Evolutionary conservation across 1,140 invertebrate species (phyloP), one percentile per base, ranked within the genome.

Genomic region (Rhagoletis zephyria): DNA sequence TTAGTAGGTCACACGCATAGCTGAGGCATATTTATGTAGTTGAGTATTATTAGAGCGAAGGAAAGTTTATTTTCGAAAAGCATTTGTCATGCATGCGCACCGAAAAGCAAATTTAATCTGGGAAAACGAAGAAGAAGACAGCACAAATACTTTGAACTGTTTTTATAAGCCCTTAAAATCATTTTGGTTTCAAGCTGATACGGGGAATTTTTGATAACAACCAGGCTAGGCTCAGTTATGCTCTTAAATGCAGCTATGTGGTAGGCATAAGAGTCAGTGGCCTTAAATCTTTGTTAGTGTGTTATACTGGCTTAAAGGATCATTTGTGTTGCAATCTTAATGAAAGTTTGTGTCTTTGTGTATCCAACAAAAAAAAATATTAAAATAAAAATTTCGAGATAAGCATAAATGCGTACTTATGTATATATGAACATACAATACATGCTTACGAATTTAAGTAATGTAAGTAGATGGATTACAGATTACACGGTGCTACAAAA

Each of bases 51-150:
- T 81, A 5, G 51, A 19, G 48, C 51, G 56, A n/a, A 81, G 30
- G 45, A 12, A 81, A 56, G 19, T 56, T 6, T 56, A 81, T 56
- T 56, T 81, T 81, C 4, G 48, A 9, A 56, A 81, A 16, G 6
- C 10, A 56, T 81, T 81, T 81, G 51, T 81, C 48, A 81, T 56
- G 51, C 48, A 81, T 56, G 56, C 51, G 48, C 42, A 74, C 70
- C 4, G 16, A 63, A 63, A 19, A 30, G 48, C 42, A 19, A 81
- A 81, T 19, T n/a, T 56, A 81, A 30, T n/a, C 48, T 30, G 19
- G 56, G 45, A 40, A 67, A 4, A 2, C 4, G 64, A 67, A 67
- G 64, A 19, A 30, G n/a, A 2, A 59, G 14, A 30, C 1, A 14
- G 61, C 12, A 63, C 5, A 5, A 10, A 56, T 56, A 2, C 12